Conservation (phyloP, 2,888 invertebrate genomes). For the Tipula lateralis region DNA sequence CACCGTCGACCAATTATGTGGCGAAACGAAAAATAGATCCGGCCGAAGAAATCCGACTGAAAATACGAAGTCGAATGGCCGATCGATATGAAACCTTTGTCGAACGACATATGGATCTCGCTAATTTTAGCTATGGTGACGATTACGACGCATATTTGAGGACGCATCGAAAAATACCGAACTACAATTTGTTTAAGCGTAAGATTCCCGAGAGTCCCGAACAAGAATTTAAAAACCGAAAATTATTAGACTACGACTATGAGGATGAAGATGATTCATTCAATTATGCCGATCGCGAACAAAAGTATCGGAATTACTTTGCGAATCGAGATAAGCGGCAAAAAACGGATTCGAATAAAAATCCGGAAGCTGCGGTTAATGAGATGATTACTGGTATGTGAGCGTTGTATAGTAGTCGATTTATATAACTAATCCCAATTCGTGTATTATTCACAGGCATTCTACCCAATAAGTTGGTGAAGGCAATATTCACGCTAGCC, state of each 20-base stretch:
- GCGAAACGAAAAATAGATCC: background rate
- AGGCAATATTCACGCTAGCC: background rate
- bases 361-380: background rate
- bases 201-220: background rate
- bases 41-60: background rate
- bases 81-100: background rate
- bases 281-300: background rate
- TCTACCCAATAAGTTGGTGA: background rate
- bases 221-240: background rate
- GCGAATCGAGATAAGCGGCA: background rate
- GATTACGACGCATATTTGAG: background rate
- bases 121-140: background rate
- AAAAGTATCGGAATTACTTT: background rate
- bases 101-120: background rate
- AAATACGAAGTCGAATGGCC: background rate
- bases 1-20: background rate
- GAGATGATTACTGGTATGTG: background rate
- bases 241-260: background rate
- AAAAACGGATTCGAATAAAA: background rate
- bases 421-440: background rate
- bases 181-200: conserved; percentile 28
- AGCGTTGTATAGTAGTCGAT: background rate
- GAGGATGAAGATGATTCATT: background rate
- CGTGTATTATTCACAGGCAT: background rate
- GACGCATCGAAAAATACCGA: background rate